Evolutionary conservation across 2,797 vertebrate species (phyloP), one percentile per base, ranked within the genome.

Genomic region (Cossypha niveicapilla): DNA sequence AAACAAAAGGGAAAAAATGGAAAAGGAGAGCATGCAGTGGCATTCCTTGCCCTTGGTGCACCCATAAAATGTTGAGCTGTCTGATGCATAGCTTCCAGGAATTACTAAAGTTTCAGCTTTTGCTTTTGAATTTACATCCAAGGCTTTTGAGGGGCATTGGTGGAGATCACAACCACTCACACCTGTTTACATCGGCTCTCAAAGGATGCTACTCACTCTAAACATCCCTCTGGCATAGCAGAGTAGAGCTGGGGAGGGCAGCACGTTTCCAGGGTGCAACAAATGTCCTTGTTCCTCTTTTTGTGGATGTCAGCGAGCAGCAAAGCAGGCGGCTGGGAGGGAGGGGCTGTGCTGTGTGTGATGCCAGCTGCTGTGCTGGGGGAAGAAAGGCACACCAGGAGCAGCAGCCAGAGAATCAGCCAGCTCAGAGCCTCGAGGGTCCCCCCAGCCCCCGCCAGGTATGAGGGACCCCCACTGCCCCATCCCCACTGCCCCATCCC

Each of bases 291-390:
- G 1, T 5, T 65, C 42, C 23, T 13, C 4, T 65, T 67, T 56
- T 37, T 73, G 30, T 22, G 11, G 1, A 3, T 7, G 51, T 56
- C 86, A 56, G 80, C 60, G 27, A 7, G 5, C 1, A 0, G 53
- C 35, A 45, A 62, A 70, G 8, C n/a, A 1, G 63, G 71, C 8
- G 56, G 67, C 9, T 5, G 57, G 80, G 47, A 61, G 62, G 73
- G 66, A 74, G 58, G 47, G 48, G 53, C 68, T 0, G 3, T 1
- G 19, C 53, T n/a, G 32, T 7, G 19, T 0, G 0, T 1, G 2
- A 0, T 61, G 83, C 45, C 66, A n/a, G 56, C 82, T 39, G 65
- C 72, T 48, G 45, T 3, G 22, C 3, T 3, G 50, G 30, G 56
- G 45, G 15, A 18, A 67, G 63, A 44, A 60, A 54, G 35, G 18